Evolutionary conservation across 2,113 vertebrate genomes (phyloP).

Genomic region (Prinia subflava): DNA sequence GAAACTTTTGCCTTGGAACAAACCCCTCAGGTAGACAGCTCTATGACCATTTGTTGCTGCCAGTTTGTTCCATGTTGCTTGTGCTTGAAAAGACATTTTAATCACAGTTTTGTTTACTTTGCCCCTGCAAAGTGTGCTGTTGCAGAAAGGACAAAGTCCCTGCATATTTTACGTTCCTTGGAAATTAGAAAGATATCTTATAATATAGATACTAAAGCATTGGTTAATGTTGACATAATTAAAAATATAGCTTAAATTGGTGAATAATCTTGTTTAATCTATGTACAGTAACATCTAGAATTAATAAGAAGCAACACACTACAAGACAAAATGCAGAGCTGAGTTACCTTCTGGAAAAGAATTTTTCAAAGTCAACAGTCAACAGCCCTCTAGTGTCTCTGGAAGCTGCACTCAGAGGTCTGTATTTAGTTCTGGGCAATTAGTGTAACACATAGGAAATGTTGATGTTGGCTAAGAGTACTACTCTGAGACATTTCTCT

Average conservation of each 20-base stretch:
- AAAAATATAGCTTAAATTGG: not conserved
- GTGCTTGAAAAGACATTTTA: not conserved
- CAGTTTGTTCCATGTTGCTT: not conserved
- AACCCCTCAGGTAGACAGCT: not conserved
- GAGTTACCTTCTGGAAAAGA: not conserved
- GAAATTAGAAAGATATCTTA: not conserved
- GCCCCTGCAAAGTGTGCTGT: not conserved
- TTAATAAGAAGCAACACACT: not conserved
- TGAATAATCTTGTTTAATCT: not conserved
- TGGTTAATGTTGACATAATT: not conserved
- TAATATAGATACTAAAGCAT: not conserved
- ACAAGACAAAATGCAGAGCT: not conserved
- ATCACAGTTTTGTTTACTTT: not conserved
- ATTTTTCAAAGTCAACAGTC: not conserved
- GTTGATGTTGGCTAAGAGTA: not conserved
- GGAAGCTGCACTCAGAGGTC: not conserved
- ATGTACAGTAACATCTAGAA: not conserved
- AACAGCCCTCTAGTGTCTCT: not conserved
- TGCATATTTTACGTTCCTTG: not conserved
- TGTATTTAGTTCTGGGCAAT: not conserved
- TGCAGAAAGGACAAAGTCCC: not conserved
- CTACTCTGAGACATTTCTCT: not conserved
- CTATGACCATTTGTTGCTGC: not conserved
- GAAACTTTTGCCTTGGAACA: not conserved
- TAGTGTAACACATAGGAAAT: not conserved